phyloP scores from a whole-genome alignment of 2,797 vertebrate species.

The Artibeus lituratus region DNA sequence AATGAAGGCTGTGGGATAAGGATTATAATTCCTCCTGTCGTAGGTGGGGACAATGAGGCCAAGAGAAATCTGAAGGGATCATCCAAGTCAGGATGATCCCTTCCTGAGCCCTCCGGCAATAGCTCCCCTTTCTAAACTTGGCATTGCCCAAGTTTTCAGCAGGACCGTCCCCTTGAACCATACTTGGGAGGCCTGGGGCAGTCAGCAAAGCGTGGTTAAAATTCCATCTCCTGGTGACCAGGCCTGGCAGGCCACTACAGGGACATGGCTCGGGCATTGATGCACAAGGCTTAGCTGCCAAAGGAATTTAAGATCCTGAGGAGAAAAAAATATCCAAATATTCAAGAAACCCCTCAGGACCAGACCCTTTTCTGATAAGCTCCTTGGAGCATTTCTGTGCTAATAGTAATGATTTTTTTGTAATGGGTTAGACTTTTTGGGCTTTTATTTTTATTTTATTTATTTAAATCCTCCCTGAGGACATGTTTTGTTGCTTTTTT shows the following conservation, averaged over 20 bases:
- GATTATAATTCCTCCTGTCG: background rate
- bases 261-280: background rate
- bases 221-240: background rate
- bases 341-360: constrained; percentile 3
- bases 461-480: background rate
- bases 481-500: background rate
- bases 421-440: background rate
- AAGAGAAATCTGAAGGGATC: background rate
- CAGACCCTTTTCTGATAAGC: background rate
- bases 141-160: background rate
- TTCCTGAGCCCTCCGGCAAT: background rate
- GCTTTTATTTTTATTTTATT: background rate
- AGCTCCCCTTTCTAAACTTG: background rate
- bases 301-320: background rate
- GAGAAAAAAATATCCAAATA: background rate
- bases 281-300: background rate
- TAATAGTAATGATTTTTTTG: background rate
- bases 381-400: background rate
- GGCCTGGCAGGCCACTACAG: background rate
- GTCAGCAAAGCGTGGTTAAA: background rate
- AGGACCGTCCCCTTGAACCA: background rate
- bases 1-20: background rate
- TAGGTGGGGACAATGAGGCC: background rate
- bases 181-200: background rate
- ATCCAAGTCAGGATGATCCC: background rate